A percentile compares a stretch with the other conserved stretches of the same genome.
These are phyloP conservation scores for Metaphire vulgaris DNA, from an alignment of 1,140 invertebrate genomes.

Conservation along the genomic window DNA sequence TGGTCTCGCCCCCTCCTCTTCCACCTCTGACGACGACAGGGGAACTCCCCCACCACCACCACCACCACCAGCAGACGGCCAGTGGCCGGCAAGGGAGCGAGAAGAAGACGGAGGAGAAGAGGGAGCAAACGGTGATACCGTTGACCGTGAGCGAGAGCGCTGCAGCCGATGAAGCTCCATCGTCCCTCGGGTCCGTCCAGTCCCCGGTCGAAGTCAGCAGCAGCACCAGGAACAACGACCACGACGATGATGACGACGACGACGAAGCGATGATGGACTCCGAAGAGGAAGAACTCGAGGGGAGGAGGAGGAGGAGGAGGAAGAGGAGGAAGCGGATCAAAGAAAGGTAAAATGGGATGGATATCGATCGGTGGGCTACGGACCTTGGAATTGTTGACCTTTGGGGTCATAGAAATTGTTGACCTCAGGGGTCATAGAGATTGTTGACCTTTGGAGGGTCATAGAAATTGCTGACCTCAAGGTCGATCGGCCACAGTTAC, in stretches of 20 bases:
- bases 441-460: background rate
- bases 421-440: background rate
- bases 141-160: too few species aligned
- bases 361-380: background rate
- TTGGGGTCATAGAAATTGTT: background rate
- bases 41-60: too few species aligned
- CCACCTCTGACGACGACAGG: too few species aligned
- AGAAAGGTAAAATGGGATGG: background rate
- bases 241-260: background rate
- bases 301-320: background rate
- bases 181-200: background rate
- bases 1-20: too few species aligned
- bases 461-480: too few species aligned
- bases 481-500: too few species aligned
- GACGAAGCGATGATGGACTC: background rate
- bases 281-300: background rate
- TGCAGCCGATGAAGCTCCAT: background rate
- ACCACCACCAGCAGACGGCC: too few species aligned
- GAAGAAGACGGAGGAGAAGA: too few species aligned
- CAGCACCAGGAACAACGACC: too few species aligned
- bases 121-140: too few species aligned
- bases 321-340: background rate
- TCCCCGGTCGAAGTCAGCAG: too few species aligned
- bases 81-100: too few species aligned
- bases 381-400: background rate